Base-by-base conservation (phyloP, 2,797 vertebrate genomes). In the Halcyon chelicuti region DNA sequence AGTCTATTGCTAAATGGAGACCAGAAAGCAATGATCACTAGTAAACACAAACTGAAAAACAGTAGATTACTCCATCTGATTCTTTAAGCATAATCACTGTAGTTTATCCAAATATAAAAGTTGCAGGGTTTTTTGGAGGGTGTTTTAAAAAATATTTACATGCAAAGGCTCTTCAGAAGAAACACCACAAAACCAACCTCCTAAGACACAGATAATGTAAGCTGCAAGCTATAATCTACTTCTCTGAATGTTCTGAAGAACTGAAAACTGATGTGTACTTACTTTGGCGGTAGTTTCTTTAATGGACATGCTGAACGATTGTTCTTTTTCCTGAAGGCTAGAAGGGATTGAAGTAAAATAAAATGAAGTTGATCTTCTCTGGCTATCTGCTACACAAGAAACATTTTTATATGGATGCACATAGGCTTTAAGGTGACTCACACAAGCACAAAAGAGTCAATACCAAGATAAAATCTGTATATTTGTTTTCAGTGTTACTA, bases 231-330 rank as follows among this genome's bases (percentile, higher is more conserved):
- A 46, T 57, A 58, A 85, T 51, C 35, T 47, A 12, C 19, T 73
- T 85, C 55, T 37, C 20, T 63, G 79, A 89, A 71, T 62, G 61
- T 35, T 87, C 55, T 65, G 31, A 72, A 75, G 33, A 91, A 78
- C 35, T 54, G 33, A 74, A 73, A 93, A 58, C 3, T 78, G 70
- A 81, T 4, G 1, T 25, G 14, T 76, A 91, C 99, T 99, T 98
- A 99, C 99, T 98, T 99, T 99, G 57, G 98, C 96, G 31, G 98
- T 98, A 60, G 98, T 98, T 96, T 99, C 99, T 96, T 98, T 99
- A 97, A 99, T 98, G 90, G 98, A 98, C 79, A 96, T 93, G 96
- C 94, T 98, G 94, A 99, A 94, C 0, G 96, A 97, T 39, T 98
- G 98, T 81, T 99, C 98, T 95, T 98, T 98, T 88, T 99, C 98